These are phyloP conservation scores for Stomatorhinus walkeri DNA, from an alignment of 2,797 vertebrate genomes.

Conservation along the genomic window DNA sequence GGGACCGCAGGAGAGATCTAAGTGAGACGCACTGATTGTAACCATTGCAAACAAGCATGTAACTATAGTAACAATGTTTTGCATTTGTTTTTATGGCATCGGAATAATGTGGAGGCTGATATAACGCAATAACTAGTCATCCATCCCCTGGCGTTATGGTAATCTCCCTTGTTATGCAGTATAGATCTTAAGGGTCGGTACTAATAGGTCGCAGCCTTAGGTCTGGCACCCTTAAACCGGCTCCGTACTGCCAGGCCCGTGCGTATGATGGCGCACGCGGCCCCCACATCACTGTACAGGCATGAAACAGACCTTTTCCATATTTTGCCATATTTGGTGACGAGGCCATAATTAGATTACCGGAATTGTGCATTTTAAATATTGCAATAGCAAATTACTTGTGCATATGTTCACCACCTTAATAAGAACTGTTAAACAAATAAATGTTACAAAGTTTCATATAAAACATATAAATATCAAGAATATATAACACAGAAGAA, in stretches of 20 bases:
- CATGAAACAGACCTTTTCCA: constrained; percentile 37
- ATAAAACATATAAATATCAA: neutral
- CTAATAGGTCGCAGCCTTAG: neutral
- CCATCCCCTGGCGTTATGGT: neutral
- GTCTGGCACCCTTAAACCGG: neutral
- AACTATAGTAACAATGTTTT: neutral
- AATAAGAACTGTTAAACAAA: neutral
- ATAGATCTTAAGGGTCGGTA: neutral
- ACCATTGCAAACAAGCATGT: neutral
- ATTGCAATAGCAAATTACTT: constrained; percentile 10
- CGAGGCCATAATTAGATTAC: constrained; percentile 49
- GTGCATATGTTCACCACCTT: constrained; percentile 3
- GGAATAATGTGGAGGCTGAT: neutral
- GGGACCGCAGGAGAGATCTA: neutral
- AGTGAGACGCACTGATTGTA: constrained; percentile 10
- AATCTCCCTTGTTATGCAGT: neutral
- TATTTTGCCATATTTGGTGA: constrained; percentile 68
- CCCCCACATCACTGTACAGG: constrained; percentile 25
- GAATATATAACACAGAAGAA: neutral
- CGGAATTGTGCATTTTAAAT: constrained; percentile 32
- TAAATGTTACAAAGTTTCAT: neutral
- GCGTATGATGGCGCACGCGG: constrained; percentile 55
- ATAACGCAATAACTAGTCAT: neutral
- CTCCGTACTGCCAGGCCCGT: constrained; percentile 23
- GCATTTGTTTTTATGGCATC: constrained; percentile 5